Evolutionary conservation across 2,113 vertebrate genomes (phyloP).

Genomic region (Lampris megalopsis): DNA sequence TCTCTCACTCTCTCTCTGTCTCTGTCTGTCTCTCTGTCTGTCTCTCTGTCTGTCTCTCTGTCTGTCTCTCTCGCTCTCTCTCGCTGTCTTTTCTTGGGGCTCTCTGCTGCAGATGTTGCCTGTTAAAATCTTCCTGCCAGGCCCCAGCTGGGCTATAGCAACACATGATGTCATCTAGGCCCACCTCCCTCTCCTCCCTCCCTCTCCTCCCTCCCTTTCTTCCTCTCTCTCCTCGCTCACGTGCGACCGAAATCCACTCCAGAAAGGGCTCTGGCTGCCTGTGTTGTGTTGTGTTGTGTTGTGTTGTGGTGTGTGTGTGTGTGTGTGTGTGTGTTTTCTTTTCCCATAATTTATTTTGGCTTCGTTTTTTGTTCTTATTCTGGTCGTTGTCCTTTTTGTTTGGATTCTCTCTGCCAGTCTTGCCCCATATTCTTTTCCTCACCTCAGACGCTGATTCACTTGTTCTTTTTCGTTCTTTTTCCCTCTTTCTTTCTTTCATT

Average conservation of each 20-base stretch:
- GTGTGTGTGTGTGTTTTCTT: conserved; percentile 22
- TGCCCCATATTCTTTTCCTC: neutral
- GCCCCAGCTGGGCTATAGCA: conserved; percentile 83
- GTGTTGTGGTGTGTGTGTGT: conserved; percentile 33
- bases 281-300: conserved; percentile 22
- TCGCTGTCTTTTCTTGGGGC: conserved; percentile 40
- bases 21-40: neutral
- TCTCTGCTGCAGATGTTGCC: conserved; percentile 75
- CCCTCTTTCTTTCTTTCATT: conserved; percentile 1
- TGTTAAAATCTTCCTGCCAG: conserved; percentile 80
- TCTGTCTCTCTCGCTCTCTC: neutral
- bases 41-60: neutral
- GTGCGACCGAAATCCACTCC: conserved; percentile 68
- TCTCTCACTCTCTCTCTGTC: neutral
- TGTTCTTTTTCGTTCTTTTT: neutral
- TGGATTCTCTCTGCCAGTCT: neutral
- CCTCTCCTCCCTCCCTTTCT: conserved; percentile 31
- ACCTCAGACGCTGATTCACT: neutral
- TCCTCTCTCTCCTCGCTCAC: conserved; percentile 52
- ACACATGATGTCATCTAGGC: conserved; percentile 84
- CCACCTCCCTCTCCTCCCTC: conserved; percentile 59
- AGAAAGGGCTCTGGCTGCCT: conserved; percentile 44
- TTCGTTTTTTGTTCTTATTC: conserved; percentile 53
- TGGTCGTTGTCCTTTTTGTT: conserved; percentile 32
- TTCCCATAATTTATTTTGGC: conserved; percentile 18